Conservation (phyloP, 2,888 invertebrate genomes). For the Tetheella fluctuosa region DNA sequence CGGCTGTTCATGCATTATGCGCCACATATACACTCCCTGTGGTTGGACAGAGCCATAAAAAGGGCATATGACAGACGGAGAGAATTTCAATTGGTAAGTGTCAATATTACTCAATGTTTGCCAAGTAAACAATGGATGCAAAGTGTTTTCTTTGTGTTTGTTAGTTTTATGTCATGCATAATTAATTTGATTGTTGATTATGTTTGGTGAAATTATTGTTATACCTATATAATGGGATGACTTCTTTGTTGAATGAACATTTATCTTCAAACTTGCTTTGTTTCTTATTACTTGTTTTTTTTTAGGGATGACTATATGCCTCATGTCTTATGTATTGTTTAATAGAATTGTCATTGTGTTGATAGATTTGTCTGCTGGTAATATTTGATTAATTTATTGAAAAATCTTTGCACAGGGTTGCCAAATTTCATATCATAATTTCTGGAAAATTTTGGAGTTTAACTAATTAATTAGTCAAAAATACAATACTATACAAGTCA, state of each 20-base stretch:
- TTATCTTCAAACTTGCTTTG: neutral
- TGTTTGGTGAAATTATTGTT: neutral
- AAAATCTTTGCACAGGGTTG: neutral
- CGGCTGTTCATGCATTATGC: slow-evolving; percentile 93
- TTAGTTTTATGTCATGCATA: slow-evolving; percentile 19
- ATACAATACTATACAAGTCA: too few relatives aligned
- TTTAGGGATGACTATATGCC: neutral
- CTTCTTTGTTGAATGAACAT: neutral
- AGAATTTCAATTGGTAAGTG: slow-evolving; percentile 97
- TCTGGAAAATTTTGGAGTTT: neutral
- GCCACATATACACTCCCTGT: slow-evolving; percentile 92
- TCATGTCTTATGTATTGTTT: neutral
- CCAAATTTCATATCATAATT: neutral
- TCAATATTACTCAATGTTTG: slow-evolving; percentile 37
- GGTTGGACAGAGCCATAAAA: slow-evolving; percentile 96
- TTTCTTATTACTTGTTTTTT: neutral
- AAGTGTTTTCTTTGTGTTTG: slow-evolving; percentile 21
- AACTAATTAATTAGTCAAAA: too few relatives aligned
- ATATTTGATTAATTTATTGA: neutral
- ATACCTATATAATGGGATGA: neutral
- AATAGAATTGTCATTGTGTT: neutral
- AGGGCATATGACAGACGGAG: slow-evolving; percentile 96
- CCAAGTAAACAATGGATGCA: slow-evolving; percentile 52
- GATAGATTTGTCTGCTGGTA: neutral
- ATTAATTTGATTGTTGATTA: slow-evolving; percentile 8